Evolutionary conservation across 2,113 vertebrate genomes (phyloP).

Genomic region (Stigmatopora argus): DNA sequence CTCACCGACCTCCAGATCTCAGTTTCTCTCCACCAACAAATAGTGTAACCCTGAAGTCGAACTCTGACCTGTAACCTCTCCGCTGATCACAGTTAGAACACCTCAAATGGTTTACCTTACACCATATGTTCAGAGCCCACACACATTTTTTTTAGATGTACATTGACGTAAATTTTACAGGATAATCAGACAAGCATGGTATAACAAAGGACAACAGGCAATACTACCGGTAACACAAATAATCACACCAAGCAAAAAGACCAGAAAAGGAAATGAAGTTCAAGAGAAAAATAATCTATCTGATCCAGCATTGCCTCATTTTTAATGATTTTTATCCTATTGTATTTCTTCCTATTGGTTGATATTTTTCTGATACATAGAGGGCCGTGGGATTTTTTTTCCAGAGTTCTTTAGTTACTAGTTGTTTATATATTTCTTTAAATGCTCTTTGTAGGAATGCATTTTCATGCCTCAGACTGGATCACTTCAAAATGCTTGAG

Average conservation of each 20-base stretch:
- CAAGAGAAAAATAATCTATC: not conserved
- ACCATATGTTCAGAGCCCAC: conserved; percentile 42
- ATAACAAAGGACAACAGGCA: not conserved
- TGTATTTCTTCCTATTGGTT: too few relatives aligned
- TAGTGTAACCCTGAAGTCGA: conserved; percentile 36
- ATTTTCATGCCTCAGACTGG: not conserved
- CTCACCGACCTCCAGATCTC: conserved; percentile 20
- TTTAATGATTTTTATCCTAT: too few relatives aligned
- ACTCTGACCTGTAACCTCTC: conserved; percentile 51
- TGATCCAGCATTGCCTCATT: too few relatives aligned
- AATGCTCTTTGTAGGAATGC: not conserved
- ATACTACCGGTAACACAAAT: not conserved
- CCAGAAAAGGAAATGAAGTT: not conserved
- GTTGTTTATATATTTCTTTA: not conserved
- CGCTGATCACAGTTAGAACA: conserved; percentile 36
- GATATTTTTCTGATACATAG: too few relatives aligned
- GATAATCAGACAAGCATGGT: not conserved
- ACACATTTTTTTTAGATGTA: conserved; percentile 1
- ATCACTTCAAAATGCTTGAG: not conserved
- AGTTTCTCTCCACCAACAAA: conserved; percentile 33
- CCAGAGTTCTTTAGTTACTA: not conserved
- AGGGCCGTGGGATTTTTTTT: too few relatives aligned
- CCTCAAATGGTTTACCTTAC: conserved; percentile 42
- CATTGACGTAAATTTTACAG: conserved; percentile 6
- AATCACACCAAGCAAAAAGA: not conserved